Percentiles rank a stretch among this genome's conserved stretches.
Evolutionary conservation across 2,888 invertebrate genomes (phyloP).

Genomic region (Saturnia japonica): DNA sequence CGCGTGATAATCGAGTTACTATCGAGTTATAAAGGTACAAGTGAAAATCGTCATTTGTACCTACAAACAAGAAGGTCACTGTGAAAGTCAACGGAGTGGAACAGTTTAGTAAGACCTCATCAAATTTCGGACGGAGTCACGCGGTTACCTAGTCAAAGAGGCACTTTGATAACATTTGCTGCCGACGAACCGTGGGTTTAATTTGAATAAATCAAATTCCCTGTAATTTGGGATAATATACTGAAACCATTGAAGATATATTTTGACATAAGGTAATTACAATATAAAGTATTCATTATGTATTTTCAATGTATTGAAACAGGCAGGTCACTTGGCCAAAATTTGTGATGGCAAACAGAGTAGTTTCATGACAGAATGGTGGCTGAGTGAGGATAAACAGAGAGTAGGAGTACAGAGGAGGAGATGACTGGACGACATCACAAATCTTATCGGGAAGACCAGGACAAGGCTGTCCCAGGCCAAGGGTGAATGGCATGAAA

Average conservation of each 20-base stretch:
- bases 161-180: slow-evolving; percentile 66
- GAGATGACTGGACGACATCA: no score
- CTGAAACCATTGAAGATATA: background rate
- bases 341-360: no score
- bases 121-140: slow-evolving; percentile 52
- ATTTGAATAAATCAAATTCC: slow-evolving; percentile 73
- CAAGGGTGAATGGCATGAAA: no score
- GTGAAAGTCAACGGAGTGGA: slow-evolving; percentile 60
- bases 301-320: background rate
- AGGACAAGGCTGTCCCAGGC: no score
- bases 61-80: slow-evolving; percentile 61
- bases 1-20: background rate
- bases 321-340: no score
- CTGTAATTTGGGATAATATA: slow-evolving; percentile 44
- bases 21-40: slow-evolving; percentile 33
- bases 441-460: no score
- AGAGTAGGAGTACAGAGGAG: no score
- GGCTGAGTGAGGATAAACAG: no score
- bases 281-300: background rate
- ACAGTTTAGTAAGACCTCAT: slow-evolving; percentile 65
- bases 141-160: slow-evolving; percentile 61
- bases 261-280: background rate
- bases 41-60: slow-evolving; percentile 32
- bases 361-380: no score
- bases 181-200: slow-evolving; percentile 57